phyloP scores from a whole-genome alignment of 2,797 vertebrate species.

The Fratercula arctica region DNA sequence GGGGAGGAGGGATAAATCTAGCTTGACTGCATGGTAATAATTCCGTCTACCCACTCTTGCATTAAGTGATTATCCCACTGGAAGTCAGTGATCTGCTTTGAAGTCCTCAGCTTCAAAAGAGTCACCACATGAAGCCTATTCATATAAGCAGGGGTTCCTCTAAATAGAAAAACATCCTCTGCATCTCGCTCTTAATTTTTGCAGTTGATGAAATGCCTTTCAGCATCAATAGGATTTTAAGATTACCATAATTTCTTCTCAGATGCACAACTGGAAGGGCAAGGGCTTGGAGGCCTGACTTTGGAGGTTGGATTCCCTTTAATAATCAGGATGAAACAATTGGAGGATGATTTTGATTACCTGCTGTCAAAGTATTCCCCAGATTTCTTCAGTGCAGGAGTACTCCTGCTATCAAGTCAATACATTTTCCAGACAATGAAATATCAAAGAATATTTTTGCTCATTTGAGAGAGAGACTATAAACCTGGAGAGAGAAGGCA shows the following conservation, averaged over 20 bases:
- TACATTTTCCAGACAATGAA: constrained; percentile 30
- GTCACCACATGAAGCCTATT: constrained; percentile 67
- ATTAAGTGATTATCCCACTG: constrained; percentile 72
- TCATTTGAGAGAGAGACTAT: not conserved
- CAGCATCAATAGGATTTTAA: constrained; percentile 73
- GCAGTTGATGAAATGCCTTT: constrained; percentile 69
- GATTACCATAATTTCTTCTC: constrained; percentile 72
- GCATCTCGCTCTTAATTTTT: constrained; percentile 70
- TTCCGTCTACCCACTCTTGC: constrained; percentile 65
- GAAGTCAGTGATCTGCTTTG: constrained; percentile 73
- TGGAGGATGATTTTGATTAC: constrained; percentile 46
- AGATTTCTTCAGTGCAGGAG: not conserved
- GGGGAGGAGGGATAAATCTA: constrained; percentile 35
- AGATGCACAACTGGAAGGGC: constrained; percentile 44
- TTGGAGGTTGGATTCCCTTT: constrained; percentile 35
- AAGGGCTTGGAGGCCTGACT: constrained; percentile 42
- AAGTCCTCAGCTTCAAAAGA: constrained; percentile 73
- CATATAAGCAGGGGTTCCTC: constrained; percentile 62
- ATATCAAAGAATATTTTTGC: constrained; percentile 25
- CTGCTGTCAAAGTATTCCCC: constrained; percentile 40
- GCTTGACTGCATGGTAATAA: constrained; percentile 66
- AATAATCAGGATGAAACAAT: constrained; percentile 57
- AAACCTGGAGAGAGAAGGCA: not conserved
- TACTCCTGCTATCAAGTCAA: not conserved
- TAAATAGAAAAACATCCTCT: constrained; percentile 68